Conservation (phyloP, 2,113 vertebrate species). For the Nipponia nippon region DNA sequence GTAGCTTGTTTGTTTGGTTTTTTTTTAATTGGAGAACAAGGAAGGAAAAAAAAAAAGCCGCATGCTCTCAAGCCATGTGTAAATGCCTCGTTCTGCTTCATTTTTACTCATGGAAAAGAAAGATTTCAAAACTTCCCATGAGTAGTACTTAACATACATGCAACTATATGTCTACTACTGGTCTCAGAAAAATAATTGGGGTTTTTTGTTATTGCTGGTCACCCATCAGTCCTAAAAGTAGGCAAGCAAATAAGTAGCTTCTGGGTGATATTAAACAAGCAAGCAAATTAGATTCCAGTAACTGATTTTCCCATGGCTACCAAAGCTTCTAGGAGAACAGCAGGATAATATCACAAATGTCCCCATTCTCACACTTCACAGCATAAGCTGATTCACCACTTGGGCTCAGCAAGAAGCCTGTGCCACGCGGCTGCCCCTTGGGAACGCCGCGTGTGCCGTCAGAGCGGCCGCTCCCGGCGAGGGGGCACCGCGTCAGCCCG, state of each 20-base stretch:
- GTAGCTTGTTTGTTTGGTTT: background rate
- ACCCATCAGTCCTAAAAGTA: background rate
- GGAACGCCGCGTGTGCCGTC: rapidly evolving
- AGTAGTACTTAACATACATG: background rate
- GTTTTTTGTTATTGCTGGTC: background rate
- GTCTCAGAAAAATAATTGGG: background rate
- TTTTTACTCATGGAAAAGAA: background rate
- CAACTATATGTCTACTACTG: background rate
- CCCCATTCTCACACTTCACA: background rate
- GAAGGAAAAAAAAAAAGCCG: background rate
- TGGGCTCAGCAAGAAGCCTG: background rate
- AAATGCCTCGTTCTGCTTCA: background rate
- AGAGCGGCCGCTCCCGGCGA: background rate
- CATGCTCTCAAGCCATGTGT: background rate
- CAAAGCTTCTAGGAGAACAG: background rate
- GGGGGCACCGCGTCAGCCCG: background rate
- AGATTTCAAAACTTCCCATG: background rate
- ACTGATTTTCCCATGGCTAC: background rate
- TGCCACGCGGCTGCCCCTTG: background rate
- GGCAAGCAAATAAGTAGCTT: background rate
- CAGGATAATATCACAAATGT: background rate
- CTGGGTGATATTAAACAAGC: background rate
- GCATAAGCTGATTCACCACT: background rate
- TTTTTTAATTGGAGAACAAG: background rate
- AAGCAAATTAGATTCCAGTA: background rate